phyloP scores from a whole-genome alignment of 2,888 invertebrate genomes.

The Branchellion lobata region DNA sequence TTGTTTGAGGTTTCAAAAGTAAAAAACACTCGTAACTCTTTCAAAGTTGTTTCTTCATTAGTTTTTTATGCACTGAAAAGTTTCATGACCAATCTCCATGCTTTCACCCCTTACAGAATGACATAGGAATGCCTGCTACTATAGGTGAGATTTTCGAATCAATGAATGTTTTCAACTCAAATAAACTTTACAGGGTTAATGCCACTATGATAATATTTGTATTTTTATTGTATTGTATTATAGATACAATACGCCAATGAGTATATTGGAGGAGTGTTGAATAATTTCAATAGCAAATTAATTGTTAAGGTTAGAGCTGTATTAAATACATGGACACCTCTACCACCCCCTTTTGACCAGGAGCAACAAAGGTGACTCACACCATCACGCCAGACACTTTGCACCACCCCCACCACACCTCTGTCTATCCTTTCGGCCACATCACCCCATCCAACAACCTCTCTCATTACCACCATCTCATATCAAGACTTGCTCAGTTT shows the following conservation, averaged over 20 bases:
- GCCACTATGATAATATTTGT: no score
- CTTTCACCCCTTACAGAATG: neutral
- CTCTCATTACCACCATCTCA: conserved; percentile 79
- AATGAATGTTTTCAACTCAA: no score
- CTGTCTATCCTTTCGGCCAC: conserved; percentile 88
- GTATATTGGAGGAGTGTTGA: no score
- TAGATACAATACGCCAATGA: no score
- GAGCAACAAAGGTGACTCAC: neutral
- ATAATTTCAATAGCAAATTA: no score
- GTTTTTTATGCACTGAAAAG: neutral
- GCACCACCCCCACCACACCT: neutral
- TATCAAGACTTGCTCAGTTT: conserved; percentile 80
- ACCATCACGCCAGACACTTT: neutral
- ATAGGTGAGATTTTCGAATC: no score
- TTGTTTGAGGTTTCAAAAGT: no score
- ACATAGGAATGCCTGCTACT: neutral
- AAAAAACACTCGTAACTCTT: no score
- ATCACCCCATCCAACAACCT: conserved; percentile 75
- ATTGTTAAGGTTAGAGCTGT: no score
- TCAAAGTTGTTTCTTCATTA: neutral
- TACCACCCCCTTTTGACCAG: neutral
- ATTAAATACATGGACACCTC: neutral
- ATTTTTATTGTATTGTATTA: no score
- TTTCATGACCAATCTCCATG: neutral
- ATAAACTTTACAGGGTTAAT: no score